Conservation (phyloP, 2,113 vertebrate species). For the Sorex araneus region DNA sequence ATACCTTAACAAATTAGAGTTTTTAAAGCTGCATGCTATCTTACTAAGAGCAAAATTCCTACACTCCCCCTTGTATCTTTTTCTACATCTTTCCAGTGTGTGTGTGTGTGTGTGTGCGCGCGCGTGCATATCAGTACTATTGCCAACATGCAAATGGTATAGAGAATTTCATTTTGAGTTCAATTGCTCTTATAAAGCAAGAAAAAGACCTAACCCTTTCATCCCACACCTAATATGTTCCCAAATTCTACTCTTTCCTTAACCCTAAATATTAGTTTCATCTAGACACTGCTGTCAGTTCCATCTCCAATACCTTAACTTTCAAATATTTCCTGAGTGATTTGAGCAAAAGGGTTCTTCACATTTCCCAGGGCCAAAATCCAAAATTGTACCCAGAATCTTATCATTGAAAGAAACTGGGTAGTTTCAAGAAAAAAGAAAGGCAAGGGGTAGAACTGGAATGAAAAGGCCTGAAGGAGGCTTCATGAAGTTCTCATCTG, state of each 20-base stretch:
- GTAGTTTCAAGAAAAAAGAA: not conserved
- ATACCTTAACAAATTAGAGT: not conserved
- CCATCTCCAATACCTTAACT: not conserved
- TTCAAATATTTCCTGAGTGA: not conserved
- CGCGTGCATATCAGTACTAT: not conserved
- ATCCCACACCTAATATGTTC: not conserved
- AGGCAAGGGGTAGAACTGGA: not conserved
- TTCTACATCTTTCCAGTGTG: not conserved
- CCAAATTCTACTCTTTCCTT: not conserved
- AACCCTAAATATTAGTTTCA: not conserved
- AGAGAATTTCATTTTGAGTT: constrained; percentile 3
- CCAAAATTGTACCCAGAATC: not conserved
- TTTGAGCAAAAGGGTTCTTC: not conserved
- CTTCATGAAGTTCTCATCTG: not conserved
- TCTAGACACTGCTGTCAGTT: not conserved
- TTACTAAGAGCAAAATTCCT: constrained; percentile 10
- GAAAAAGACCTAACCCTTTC: not conserved
- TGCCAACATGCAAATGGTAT: constrained; percentile 6
- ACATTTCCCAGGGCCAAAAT: not conserved
- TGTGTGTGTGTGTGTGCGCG: no score
- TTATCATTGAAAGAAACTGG: not conserved
- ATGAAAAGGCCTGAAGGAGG: not conserved
- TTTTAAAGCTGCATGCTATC: not conserved
- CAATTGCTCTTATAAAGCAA: not conserved
- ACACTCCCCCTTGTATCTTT: not conserved